Base-by-base conservation (phyloP, 2,888 invertebrate genomes). In the Leucoptera coffeella region DNA sequence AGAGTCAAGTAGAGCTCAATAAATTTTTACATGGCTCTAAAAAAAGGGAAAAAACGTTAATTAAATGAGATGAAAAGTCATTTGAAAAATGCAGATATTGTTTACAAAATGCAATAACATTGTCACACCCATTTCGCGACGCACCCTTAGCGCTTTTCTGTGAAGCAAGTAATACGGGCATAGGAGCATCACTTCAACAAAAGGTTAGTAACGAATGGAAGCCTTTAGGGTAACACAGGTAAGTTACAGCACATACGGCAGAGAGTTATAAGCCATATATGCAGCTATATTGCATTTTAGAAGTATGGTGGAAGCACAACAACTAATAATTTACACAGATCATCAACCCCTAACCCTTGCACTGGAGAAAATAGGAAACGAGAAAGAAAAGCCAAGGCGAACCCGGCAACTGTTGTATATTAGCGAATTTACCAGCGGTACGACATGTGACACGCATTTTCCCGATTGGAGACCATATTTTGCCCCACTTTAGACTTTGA, bases 181-280 rank as follows among this genome's bases (percentile, higher is more conserved):
- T 24, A 4, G 24, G 49, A 4, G 45, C 42, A 4, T 38, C 35
- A 1, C 23, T 55, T n/a, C 42, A 51, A 27, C 48, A 50, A 33
- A 14, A 28, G 4, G 23, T 31, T 34, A 10, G 10, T 5, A n/a
- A 23, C 4, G 11, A 4, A 23, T 23, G 23, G 23, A 29, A 47
- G 31, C 47, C 47, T 1, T 25, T 49, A 3, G 40, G 39, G 3
- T 50, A 48, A 27, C 43, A 0, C 37, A 55, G 31, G 21, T 12
- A 9, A 46, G 42, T 15, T 29, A 36, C 45, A 32, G 39, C 24
- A 35, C 41, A 4, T 52, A 50, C 30, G 48, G 54, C 28, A 17
- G 48, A 3, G 47, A 52, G 34, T 35, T 56, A 1, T 34, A 45
- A 6, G 49, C 46, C 1, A 41, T 25, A 11, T 25, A 25, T 15